Base-by-base conservation (phyloP, 2,888 invertebrate genomes). In the Epinotia demarniana region DNA sequence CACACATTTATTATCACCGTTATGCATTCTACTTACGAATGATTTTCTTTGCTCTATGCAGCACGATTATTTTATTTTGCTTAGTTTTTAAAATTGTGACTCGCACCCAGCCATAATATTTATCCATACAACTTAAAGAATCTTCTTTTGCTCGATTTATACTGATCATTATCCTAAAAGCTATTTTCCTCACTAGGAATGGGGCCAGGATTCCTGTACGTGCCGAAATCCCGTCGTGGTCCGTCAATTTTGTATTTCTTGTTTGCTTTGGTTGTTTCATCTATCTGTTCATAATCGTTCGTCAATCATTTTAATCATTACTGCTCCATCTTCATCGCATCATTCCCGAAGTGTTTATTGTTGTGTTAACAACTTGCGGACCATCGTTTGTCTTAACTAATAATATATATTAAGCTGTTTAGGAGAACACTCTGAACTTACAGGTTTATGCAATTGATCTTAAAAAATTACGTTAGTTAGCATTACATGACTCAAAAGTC, bases 191-290 rank as follows among this genome's bases (percentile, higher is more conserved):
- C 72, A 64, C 55, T 73, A 75, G 75, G 72, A 5, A 66, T 73
- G 72, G 72, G 70, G 64, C 70, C 70, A 27, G 64, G 70, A 60
- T 75, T 70, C 70, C 64, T 75, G 64, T 71, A 70, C 70, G 75
- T 70, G 75, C 75, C 75, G 12, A 75, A 23, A 16, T 43, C 58
- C 19, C 70, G 39, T 66, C 75, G 75, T 75, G 75, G 75, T 75
- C 66, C 70, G 75, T 75, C 13, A 5, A 33, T 62, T 33, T 64
- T 75, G 70, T 75, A 66, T 39, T 39, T 43, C n/a, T 49, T 66
- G 39, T 33, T 71, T 64, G 75, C 75, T 75, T 75, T 71, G 16
- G 33, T 49, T 61, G 64, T 49, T n/a, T 18, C 49, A n/a, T 60
- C 53, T 18, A 53, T 12, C 27, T 18, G 57, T 19, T 53, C 18